These are phyloP conservation scores for Tetragonula clypearis DNA, from an alignment of 1,140 invertebrate genomes.

Conservation along the genomic window DNA sequence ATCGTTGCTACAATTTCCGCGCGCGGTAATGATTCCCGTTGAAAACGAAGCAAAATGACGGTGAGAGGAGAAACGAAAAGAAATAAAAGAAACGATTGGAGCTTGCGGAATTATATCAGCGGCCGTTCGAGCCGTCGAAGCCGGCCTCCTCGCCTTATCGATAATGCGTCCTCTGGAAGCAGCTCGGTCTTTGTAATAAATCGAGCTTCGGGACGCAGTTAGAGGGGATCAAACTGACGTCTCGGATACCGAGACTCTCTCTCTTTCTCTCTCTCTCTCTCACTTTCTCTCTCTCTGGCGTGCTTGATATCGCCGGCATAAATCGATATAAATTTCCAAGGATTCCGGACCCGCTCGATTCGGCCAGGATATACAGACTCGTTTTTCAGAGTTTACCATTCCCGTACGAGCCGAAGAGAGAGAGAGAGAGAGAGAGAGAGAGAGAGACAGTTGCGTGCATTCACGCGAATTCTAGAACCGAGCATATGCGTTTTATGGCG, in stretches of 20 bases:
- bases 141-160: constrained; percentile 56
- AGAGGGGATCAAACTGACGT: constrained; percentile 62
- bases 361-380: constrained; percentile 46
- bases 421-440: background rate
- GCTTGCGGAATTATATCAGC: constrained; percentile 51
- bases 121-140: constrained; percentile 19
- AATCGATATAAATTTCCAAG: constrained; percentile 67
- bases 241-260: constrained; percentile 34
- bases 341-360: constrained; percentile 43
- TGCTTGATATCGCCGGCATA: constrained; percentile 42
- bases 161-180: constrained; percentile 58
- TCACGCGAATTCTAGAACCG: background rate
- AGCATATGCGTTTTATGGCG: constrained; percentile 48
- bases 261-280: background rate
- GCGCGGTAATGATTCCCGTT: background rate
- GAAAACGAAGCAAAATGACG: background rate
- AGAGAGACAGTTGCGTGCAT: background rate
- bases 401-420: no score
- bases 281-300: background rate
- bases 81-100: constrained; percentile 30
- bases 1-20: background rate
- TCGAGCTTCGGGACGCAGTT: constrained; percentile 62
- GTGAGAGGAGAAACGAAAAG: background rate
- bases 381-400: constrained; percentile 33
- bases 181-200: constrained; percentile 61